Base-by-base conservation (phyloP, 2,113 vertebrate genomes). In the Speoplatyrhinus poulsoni region DNA sequence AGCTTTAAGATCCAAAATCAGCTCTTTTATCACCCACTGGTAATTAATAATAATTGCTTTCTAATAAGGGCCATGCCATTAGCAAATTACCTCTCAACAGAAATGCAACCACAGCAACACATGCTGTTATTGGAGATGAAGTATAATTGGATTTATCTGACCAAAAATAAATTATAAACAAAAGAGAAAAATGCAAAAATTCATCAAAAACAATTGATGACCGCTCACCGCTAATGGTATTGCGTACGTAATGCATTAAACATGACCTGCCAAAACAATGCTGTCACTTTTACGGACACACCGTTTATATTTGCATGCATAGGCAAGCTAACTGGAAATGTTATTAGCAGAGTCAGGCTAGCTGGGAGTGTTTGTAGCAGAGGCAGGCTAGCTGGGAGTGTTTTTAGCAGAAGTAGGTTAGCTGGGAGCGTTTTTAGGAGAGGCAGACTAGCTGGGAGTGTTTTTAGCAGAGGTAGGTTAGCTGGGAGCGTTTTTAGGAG, bases 41-140 rank as follows among this genome's bases (percentile, higher is more conserved):
- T 85, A 87, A 91, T 91, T 88, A 89, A 90, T 88, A 86, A 90
- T 86, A 89, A 89, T 89, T 88, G 89, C 86, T 71, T 86, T 88
- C 81, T 90, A 89, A 88, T 90, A 89, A 91, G 85, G 81, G 80
- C 63, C 76, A 55, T 72, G 79, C 81, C 90, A 90, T 92, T 89
- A 89, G 86, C 89, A 89, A 90, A 92, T 91, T 88, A 90, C 79
- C 86, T 66, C 81, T 84, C 75, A 36, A 55, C 75, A 78, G 79
- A 84, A 84, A 87, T 70, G 82, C 77, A 78, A 77, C 82, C 58
- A 9, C 79, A 83, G 77, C 80, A 75, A 75, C 78, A 87, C 74
- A 75, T 70, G 72, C 57, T 75, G 76, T 73, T 81, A 78, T 82
- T 84, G 81, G 71, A 84, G 80, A 76, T 77, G 50, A 65, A 74